Base-by-base conservation (phyloP, 2,888 invertebrate genomes). In the Nudaria mundana region DNA sequence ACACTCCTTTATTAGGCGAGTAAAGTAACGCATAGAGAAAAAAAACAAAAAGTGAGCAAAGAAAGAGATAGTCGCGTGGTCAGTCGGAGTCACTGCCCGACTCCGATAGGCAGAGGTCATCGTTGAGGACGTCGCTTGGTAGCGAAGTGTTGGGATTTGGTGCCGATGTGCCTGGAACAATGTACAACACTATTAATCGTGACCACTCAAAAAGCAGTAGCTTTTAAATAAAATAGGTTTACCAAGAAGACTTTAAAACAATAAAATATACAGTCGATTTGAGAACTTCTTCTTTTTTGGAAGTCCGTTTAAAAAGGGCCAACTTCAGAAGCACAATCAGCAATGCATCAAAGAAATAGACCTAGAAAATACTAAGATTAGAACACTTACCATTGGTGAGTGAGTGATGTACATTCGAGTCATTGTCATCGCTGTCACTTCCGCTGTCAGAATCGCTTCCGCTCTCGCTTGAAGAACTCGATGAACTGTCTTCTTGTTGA, bases 41-140 rank as follows among this genome's bases (percentile, higher is more conserved):
- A 46, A 56, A 46, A 62, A 56, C 62, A 57, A 58, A 56, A 56
- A 56, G 57, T 54, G 52, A 52, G 44, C 49, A 63, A 56, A 61
- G 60, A 53, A 52, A 60, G 54, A 45, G 37, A 52, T 35, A 50
- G 38, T 52, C 63, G 63, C 62, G 60, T 64, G 76, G 83, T 91
- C 90, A 92, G 87, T 93, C 92, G 43, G 91, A 92, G 78, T 95
- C 95, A 65, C 95, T 94, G 70, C 94, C 95, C 24, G 95, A 94
- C 87, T 95, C 95, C 34, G 96, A 96, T 66, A 97, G 91, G 88
- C 95, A 94, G 66, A 97, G 91, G 82, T 97, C 96, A 71, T 95
- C 95, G 70, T 93, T 94, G 61, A 96, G 90, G 46, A 94, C 88
- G 81, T 93, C 92, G 63, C 91, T 90, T 10, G 91, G 91, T 71